These are phyloP conservation scores for Acanthopleura granulata DNA, from an alignment of 2,888 invertebrate species.

Conservation along the genomic window DNA sequence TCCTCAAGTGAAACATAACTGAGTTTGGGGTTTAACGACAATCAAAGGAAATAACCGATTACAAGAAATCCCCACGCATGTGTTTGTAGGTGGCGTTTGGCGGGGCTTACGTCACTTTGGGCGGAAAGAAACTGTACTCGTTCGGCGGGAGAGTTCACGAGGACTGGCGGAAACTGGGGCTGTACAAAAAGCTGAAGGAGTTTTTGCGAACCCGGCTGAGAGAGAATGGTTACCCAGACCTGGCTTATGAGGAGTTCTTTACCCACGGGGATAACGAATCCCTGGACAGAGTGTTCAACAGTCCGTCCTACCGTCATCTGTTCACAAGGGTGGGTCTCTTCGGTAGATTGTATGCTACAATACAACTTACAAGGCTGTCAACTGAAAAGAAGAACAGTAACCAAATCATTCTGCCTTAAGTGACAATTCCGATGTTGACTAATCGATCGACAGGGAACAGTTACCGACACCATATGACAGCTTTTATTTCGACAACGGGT, in stretches of 20 bases:
- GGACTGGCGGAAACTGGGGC: not conserved
- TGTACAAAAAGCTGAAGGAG: not conserved
- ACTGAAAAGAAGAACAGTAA: too few relatives aligned
- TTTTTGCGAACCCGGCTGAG: not conserved
- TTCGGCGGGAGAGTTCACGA: not conserved
- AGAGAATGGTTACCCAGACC: not conserved
- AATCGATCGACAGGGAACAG: too few relatives aligned
- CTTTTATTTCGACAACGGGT: too few relatives aligned
- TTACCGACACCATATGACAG: too few relatives aligned
- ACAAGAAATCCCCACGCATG: not conserved
- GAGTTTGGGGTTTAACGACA: not conserved
- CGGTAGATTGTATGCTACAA: too few relatives aligned
- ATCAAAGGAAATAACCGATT: not conserved
- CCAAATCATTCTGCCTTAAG: too few relatives aligned
- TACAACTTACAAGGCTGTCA: not conserved
- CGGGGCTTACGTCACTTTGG: not conserved
- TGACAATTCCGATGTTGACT: too few relatives aligned
- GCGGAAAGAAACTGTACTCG: not conserved
- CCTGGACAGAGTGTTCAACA: not conserved
- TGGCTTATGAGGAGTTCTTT: not conserved
- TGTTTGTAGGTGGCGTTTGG: not conserved
- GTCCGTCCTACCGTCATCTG: not conserved
- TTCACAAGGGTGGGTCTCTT: not conserved
- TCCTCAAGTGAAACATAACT: too few relatives aligned
- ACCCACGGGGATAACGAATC: not conserved